phyloP scores from a whole-genome alignment of 1,140 invertebrate genomes.

The Agrypnia vestita region DNA sequence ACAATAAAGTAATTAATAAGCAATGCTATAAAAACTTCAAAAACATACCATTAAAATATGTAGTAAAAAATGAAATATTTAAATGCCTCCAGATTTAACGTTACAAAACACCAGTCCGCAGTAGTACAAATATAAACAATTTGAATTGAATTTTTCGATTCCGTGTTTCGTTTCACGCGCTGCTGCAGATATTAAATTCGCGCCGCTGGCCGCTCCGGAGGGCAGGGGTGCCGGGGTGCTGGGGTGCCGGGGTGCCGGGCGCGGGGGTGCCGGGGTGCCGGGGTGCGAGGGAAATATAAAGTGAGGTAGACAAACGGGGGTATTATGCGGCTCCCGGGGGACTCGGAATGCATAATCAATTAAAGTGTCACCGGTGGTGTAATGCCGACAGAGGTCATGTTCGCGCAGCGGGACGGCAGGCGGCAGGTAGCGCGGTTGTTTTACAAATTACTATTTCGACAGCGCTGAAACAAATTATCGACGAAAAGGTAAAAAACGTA shows the following conservation, averaged over 20 bases:
- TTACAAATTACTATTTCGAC: not conserved
- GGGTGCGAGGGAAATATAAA: constrained; percentile 19
- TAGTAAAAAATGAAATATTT: too few relatives aligned
- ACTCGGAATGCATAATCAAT: constrained; percentile 39
- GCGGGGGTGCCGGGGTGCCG: not conserved
- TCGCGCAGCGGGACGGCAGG: not conserved
- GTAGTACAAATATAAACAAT: constrained; percentile 16
- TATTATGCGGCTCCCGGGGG: constrained; percentile 34
- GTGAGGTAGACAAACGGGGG: constrained; percentile 29
- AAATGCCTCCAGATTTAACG: not conserved
- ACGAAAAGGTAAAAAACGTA: too few relatives aligned
- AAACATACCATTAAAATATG: too few relatives aligned
- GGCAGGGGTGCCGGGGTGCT: not conserved
- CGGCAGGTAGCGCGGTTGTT: constrained; percentile 6
- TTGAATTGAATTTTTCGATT: constrained; percentile 16
- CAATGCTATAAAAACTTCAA: too few relatives aligned
- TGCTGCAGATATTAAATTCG: constrained; percentile 30
- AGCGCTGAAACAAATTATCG: too few relatives aligned
- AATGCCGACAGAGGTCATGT: constrained; percentile 1
- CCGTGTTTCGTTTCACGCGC: constrained; percentile 26
- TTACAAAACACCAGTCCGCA: not conserved
- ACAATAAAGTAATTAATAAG: too few relatives aligned
- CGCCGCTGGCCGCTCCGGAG: not conserved
- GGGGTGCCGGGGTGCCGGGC: not conserved
- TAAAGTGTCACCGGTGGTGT: constrained; percentile 32